A percentile compares a stretch with the other conserved stretches of the same genome.
Conservation (phyloP, 2,888 invertebrate species). For the Pterostichus niger region DNA sequence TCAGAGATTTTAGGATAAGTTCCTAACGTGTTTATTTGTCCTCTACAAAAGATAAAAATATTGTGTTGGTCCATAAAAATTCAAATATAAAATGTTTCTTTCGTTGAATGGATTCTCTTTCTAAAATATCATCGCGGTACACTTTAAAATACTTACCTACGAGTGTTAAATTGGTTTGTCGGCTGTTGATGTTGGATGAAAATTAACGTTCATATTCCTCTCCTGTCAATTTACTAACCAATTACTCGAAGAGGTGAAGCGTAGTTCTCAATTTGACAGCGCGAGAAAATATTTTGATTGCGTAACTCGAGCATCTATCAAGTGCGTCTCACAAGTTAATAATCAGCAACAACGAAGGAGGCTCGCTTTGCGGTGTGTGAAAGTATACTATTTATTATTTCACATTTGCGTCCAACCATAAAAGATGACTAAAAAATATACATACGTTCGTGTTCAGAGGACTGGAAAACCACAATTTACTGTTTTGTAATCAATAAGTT, state of each 20-base stretch:
- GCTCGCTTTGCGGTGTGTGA: constrained; percentile 34
- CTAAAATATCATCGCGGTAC: too few species aligned
- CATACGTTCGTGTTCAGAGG: constrained; percentile 13
- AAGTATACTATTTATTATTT: constrained; percentile 43
- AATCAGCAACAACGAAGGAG: constrained; percentile 15
- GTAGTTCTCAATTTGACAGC: constrained; percentile 30
- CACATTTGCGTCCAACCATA: constrained; percentile 6
- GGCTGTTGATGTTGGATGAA: not conserved
- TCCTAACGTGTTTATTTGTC: too few species aligned
- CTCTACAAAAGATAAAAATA: too few species aligned
- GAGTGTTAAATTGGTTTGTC: constrained; percentile 23
- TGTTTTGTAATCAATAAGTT: constrained; percentile 33
- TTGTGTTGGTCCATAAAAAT: too few species aligned
- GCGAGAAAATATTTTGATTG: constrained; percentile 41
- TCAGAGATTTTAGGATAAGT: too few species aligned
- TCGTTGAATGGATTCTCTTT: not conserved
- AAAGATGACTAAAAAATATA: constrained; percentile 13
- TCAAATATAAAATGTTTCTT: too few species aligned
- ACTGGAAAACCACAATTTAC: constrained; percentile 47
- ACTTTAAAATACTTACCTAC: not conserved
- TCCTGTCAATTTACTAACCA: constrained; percentile 44
- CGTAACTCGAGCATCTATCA: constrained; percentile 30
- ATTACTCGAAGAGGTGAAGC: constrained; percentile 34
- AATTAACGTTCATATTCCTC: constrained; percentile 21
- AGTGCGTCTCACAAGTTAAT: constrained; percentile 19